Percentiles rank a stretch among this genome's conserved stretches.
Conservation (phyloP, 1,140 invertebrate genomes). For the Meteorus sp. region DNA sequence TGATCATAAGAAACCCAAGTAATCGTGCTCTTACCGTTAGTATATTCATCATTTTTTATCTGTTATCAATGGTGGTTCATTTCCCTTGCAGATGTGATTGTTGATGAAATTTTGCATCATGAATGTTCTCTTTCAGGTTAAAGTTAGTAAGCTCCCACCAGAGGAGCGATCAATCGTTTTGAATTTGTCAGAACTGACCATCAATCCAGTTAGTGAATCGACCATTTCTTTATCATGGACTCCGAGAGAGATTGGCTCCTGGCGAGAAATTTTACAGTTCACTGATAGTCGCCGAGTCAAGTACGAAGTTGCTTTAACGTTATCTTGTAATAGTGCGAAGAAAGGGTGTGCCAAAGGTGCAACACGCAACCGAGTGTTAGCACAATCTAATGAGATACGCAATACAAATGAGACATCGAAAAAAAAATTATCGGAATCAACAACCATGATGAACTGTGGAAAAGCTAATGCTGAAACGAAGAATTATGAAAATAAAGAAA, state of each 20-base stretch:
- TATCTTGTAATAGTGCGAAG: conserved; percentile 32
- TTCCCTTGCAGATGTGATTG: too few species aligned
- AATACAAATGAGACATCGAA: conserved; percentile 22
- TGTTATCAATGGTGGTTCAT: too few species aligned
- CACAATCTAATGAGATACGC: conserved; percentile 26
- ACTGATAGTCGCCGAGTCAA: conserved; percentile 65
- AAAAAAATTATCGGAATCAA: too few species aligned
- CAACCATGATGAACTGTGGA: too few species aligned
- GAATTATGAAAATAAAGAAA: conserved; percentile 28
- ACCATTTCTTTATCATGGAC: conserved; percentile 65
- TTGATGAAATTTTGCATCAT: not conserved
- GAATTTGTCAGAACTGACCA: conserved; percentile 56
- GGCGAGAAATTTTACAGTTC: conserved; percentile 66
- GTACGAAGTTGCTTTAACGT: conserved; percentile 67
- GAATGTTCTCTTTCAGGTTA: conserved; percentile 59
- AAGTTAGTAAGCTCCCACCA: conserved; percentile 61
- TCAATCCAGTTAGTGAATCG: conserved; percentile 55
- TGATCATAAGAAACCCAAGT: too few species aligned
- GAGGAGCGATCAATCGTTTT: conserved; percentile 62
- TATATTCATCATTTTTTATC: too few species aligned
- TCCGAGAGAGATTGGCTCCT: conserved; percentile 61
- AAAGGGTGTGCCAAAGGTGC: conserved; percentile 31
- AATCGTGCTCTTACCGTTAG: too few species aligned
- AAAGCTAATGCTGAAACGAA: too few species aligned
- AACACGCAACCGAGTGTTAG: conserved; percentile 38